These are phyloP conservation scores for Holothuria glaberrima DNA, from an alignment of 35 echinoderm and acorn worm species.

Conservation along the genomic window DNA sequence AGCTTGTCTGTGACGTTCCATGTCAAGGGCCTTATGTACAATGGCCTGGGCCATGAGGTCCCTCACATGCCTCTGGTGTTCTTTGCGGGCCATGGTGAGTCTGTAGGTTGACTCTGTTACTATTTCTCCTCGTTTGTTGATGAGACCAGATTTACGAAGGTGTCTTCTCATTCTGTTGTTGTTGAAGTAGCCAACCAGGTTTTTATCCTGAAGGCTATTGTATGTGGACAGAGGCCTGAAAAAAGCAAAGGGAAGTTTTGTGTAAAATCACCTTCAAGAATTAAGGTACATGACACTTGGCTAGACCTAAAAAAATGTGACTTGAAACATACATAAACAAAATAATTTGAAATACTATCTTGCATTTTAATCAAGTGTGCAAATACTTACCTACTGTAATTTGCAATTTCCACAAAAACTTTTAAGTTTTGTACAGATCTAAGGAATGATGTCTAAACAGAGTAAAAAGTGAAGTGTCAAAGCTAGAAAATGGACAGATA, in stretches of 20 bases:
- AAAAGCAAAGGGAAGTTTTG: not conserved
- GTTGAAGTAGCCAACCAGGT: slow-evolving; percentile 99
- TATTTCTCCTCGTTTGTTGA: slow-evolving; percentile 86
- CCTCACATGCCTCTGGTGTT: slow-evolving; percentile 93
- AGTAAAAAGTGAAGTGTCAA: too few relatives aligned
- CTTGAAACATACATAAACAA: too few relatives aligned
- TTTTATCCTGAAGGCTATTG: slow-evolving; percentile 96
- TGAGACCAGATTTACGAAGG: slow-evolving; percentile 83
- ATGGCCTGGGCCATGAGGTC: slow-evolving; percentile 97
- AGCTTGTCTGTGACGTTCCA: slow-evolving; percentile 82
- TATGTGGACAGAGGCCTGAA: slow-evolving; percentile 89
- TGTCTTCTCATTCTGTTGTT: slow-evolving; percentile 88
- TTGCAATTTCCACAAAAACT: too few relatives aligned
- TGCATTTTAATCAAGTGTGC: too few relatives aligned
- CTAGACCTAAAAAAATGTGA: too few relatives aligned
- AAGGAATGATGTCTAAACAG: too few relatives aligned
- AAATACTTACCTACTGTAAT: too few relatives aligned
- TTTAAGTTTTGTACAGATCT: too few relatives aligned
- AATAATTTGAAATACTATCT: too few relatives aligned
- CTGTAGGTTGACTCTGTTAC: slow-evolving; percentile 89
- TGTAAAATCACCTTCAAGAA: too few relatives aligned
- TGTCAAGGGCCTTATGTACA: slow-evolving; percentile 93
- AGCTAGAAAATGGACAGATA: too few relatives aligned
- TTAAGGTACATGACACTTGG: too few relatives aligned
- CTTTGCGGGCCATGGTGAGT: slow-evolving; percentile 92